Base-by-base conservation (phyloP, 2,113 vertebrate genomes). In the Columba livia region DNA sequence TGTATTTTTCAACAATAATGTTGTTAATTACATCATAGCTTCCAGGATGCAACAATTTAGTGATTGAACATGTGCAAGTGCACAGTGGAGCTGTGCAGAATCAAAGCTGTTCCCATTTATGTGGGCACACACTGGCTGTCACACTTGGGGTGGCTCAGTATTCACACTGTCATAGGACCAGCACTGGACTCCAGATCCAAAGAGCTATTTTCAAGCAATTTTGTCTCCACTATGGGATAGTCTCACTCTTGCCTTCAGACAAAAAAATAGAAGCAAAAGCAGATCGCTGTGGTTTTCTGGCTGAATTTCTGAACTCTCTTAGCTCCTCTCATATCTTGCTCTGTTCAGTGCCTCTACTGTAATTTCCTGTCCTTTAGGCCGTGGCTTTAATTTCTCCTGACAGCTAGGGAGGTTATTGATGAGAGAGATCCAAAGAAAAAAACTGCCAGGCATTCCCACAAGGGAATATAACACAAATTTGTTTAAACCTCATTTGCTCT, bases 331-430 rank as follows among this genome's bases (percentile, higher is more conserved):
- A 11, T 77, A 62, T 64, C 42, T 94, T 3, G 2, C 47, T 54
- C 26, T 78, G 71, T 87, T 91, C 48, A 44, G 32, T 92, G 69
- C 53, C 40, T 26, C 51, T 88, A 42, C 85, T 91, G 69, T 85
- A 83, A 86, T 86, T 94, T 92, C 75, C 44, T 81, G 69, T 67
- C 83, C 88, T 93, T 80, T 58, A 67, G 79, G 94, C 71, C 64
- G 75, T 10, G 29, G 34, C 48, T 90, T 84, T 91, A 74, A 83
- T 86, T 94, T 93, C 85, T 95, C 34, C 48, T 86, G 91, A 79
- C 70, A 75, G 40, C 79, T 69, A 87, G 73, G 57, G 70, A 79
- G 58, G 61, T 90, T 97, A 87, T 87, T 94, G 89, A 79, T 89
- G 79, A 17, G 66, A 64, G 86, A 85, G 15, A 85, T 87, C 54